phyloP scores from a whole-genome alignment of 2,888 invertebrate species.

The Odontomyia ornata region DNA sequence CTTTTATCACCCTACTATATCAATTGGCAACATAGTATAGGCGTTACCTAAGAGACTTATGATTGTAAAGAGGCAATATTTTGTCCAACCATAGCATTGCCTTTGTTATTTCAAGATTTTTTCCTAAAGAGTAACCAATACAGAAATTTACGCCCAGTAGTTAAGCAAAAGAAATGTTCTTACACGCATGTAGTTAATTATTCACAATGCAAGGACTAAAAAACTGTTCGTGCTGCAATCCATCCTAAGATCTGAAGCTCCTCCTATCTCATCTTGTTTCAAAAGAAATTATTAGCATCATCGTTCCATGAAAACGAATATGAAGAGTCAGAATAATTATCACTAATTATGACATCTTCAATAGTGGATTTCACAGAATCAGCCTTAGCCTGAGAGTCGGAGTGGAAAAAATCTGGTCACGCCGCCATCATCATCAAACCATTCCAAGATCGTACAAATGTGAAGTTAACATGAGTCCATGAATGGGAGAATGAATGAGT shows the following conservation, averaged over 20 bases:
- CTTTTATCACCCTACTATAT: too few species aligned
- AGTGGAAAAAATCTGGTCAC: constrained; percentile 20
- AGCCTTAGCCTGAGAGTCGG: neutral
- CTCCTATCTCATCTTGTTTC: neutral
- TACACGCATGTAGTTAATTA: too few species aligned
- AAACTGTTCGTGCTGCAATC: too few species aligned
- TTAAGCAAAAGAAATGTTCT: too few species aligned
- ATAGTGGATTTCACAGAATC: constrained; percentile 27
- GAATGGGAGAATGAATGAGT: constrained; percentile 9
- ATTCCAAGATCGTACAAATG: neutral
- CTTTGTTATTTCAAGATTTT: too few species aligned
- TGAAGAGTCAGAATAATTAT: constrained; percentile 19
- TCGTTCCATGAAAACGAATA: neutral
- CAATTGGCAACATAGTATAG: too few species aligned
- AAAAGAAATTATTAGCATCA: neutral
- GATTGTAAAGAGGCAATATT: too few species aligned
- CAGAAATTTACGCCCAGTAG: too few species aligned
- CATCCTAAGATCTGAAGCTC: neutral
- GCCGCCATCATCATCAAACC: constrained; percentile 33
- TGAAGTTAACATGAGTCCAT: neutral
- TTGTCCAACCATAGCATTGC: too few species aligned
- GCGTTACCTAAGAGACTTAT: too few species aligned
- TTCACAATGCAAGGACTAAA: too few species aligned
- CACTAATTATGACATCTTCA: constrained; percentile 37
- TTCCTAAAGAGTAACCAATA: too few species aligned